These are phyloP conservation scores for Dicycla oo DNA, from an alignment of 2,888 invertebrate genomes.

Conservation along the genomic window DNA sequence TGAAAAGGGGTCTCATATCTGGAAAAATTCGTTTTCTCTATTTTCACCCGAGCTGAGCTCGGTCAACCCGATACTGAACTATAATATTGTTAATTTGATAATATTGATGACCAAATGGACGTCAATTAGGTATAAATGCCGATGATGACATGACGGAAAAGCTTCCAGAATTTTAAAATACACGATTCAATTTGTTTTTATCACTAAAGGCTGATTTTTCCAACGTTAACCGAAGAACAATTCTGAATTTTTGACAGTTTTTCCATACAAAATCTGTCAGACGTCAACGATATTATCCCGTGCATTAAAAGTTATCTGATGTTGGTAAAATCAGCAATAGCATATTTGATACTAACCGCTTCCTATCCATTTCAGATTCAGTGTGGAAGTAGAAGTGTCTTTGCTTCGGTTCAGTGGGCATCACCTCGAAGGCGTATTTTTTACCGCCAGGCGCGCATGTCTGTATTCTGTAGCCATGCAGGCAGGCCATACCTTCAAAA, in stretches of 20 bases:
- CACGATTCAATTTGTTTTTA: not conserved
- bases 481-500: conserved; percentile 95
- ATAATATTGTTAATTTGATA: not conserved
- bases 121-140: not conserved
- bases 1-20: no score
- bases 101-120: not conserved
- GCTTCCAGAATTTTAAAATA: not conserved
- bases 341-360: conserved; percentile 91
- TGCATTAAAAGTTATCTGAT: not conserved
- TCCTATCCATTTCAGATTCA: conserved; percentile 98
- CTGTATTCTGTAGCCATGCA: conserved; percentile 98
- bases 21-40: no score
- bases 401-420: conserved; percentile 96
- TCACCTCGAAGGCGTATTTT: conserved; percentile 97
- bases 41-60: no score
- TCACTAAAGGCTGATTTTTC: not conserved
- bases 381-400: conserved; percentile 98
- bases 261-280: not conserved
- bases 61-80: no score
- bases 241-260: not conserved
- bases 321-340: not conserved
- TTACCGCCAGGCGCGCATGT: conserved; percentile 95
- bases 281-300: not conserved
- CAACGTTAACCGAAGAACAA: not conserved
- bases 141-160: not conserved